A percentile compares a stretch with the other conserved stretches of the same genome.
Evolutionary conservation across 2,113 vertebrate genomes (phyloP).

Genomic region (Pao palembangensis): DNA sequence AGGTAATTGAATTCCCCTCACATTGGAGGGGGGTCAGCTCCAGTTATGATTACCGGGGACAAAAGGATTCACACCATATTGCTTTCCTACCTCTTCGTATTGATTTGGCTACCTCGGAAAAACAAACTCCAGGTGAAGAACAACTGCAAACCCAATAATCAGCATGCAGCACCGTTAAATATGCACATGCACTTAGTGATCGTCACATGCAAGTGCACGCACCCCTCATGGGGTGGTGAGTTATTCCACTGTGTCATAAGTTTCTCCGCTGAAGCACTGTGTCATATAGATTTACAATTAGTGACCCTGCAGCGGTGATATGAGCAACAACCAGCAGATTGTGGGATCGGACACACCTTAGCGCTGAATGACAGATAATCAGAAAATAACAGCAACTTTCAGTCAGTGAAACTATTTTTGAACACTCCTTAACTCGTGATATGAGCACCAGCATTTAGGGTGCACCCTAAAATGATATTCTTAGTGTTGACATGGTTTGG

Average conservation of each 20-base stretch:
- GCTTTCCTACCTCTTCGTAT: slow-evolving; percentile 57
- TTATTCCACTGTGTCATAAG: neutral
- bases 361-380: too few species aligned
- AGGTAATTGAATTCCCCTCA: slow-evolving; percentile 68
- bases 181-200: neutral
- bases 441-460: too few species aligned
- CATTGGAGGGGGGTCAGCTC: slow-evolving; percentile 44
- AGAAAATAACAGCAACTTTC: too few species aligned
- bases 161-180: neutral
- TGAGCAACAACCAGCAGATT: slow-evolving; percentile 38
- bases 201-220: neutral
- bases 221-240: slow-evolving; percentile 12
- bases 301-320: slow-evolving; percentile 25
- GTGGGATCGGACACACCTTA: slow-evolving; percentile 36
- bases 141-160: slow-evolving; percentile 25
- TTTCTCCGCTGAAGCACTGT: neutral
- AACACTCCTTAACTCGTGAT: too few species aligned
- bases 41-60: slow-evolving; percentile 62
- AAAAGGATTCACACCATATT: slow-evolving; percentile 63
- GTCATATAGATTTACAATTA: slow-evolving; percentile 45
- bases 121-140: slow-evolving; percentile 41
- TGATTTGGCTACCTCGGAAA: slow-evolving; percentile 51
- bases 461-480: too few species aligned
- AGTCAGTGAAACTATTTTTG: too few species aligned
- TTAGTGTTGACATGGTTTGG: too few species aligned